These are phyloP conservation scores for Mionectes macconnelli DNA, from an alignment of 2,113 vertebrate species.

Conservation along the genomic window DNA sequence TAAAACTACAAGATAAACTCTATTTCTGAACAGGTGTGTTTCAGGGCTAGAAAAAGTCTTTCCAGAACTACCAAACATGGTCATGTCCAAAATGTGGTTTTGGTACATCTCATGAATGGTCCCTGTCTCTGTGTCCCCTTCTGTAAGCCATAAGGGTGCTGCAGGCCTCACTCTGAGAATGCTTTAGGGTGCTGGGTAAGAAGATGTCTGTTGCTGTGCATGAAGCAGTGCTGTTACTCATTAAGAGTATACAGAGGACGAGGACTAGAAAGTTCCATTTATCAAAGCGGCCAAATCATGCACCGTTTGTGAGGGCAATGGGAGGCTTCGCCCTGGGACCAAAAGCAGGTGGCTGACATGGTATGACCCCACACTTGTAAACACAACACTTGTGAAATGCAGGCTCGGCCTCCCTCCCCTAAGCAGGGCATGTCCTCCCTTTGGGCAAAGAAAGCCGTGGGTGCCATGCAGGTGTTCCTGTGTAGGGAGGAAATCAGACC, in stretches of 20 bases:
- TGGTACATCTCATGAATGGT: background rate
- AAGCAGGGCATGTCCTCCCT: too few relatives aligned
- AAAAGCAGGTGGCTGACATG: background rate
- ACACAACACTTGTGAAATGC: background rate
- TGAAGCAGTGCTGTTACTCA: background rate
- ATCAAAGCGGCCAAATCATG: background rate
- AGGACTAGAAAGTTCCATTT: background rate
- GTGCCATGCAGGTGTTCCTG: background rate
- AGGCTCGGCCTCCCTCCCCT: background rate
- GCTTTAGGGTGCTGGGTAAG: background rate
- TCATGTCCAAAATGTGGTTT: background rate
- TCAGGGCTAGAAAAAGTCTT: background rate
- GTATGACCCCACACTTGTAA: background rate
- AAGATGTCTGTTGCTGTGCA: background rate
- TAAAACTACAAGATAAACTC: background rate
- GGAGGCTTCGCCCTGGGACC: background rate
- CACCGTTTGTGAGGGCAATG: background rate
- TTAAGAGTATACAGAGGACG: background rate
- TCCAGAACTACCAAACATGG: background rate
- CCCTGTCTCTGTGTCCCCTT: fast-evolving
- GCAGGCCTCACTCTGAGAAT: background rate
- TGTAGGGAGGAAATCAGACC: background rate
- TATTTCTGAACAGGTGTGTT: background rate
- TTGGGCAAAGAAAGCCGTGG: background rate
- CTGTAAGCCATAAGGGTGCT: background rate